Evolutionary conservation across 1,140 invertebrate genomes (phyloP).

Genomic region (Achroia grisella): DNA sequence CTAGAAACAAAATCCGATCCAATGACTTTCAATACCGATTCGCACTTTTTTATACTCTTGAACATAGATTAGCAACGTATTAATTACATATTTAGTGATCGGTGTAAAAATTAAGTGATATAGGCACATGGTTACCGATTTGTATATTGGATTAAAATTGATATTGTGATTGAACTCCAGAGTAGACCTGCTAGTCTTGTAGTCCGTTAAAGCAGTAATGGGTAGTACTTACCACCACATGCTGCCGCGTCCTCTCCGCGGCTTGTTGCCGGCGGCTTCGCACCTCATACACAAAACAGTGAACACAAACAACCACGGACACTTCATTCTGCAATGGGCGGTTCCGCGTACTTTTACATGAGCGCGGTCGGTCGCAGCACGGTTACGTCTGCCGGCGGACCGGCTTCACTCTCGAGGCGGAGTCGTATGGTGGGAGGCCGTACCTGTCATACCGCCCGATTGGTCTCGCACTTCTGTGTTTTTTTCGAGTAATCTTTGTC

Average conservation of each 20-base stretch:
- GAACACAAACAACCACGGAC: slow-evolving; percentile 64
- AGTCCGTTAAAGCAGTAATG: no score
- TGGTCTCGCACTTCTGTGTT: slow-evolving; percentile 38
- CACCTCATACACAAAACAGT: slow-evolving; percentile 61
- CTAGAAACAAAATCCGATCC: no score
- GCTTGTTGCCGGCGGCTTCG: slow-evolving; percentile 51
- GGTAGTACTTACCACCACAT: slow-evolving; percentile 68
- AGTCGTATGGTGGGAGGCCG: slow-evolving; percentile 54
- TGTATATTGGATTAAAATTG: no score
- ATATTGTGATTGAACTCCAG: no score
- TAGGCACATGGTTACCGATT: no score
- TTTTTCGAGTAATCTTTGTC: slow-evolving; percentile 21
- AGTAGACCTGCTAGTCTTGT: no score
- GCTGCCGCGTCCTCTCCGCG: slow-evolving; percentile 62
- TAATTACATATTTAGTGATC: no score
- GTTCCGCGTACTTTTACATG: slow-evolving; percentile 36
- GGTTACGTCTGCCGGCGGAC: slow-evolving; percentile 39
- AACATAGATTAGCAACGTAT: no score
- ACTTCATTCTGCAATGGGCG: slow-evolving; percentile 68
- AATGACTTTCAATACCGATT: no score
- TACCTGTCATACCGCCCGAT: slow-evolving; percentile 54
- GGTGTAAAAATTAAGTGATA: no score
- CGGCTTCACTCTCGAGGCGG: slow-evolving; percentile 35
- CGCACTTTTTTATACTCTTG: no score
- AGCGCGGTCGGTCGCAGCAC: slow-evolving; percentile 51